phyloP scores from a whole-genome alignment of 2,113 vertebrate genomes.

The Poeciliopsis turrubarensis region DNA sequence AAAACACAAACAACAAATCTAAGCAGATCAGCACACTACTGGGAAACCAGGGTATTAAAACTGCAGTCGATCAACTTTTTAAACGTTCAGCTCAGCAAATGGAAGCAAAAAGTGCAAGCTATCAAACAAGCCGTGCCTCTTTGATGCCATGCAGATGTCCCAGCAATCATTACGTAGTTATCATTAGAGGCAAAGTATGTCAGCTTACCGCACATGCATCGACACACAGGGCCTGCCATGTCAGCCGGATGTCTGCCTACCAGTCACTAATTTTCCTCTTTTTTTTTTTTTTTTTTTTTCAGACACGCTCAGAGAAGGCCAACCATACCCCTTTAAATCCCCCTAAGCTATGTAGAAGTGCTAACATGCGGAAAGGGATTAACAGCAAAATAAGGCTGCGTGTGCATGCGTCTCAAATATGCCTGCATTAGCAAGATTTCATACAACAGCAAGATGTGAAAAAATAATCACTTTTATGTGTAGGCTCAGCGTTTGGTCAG shows the following conservation, averaged over 20 bases:
- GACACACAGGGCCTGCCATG: conserved; percentile 37
- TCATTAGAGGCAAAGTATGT: conserved; percentile 31
- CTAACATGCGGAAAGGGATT: conserved; percentile 68
- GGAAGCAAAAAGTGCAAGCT: conserved; percentile 49
- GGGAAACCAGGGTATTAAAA: conserved; percentile 42
- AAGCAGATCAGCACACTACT: conserved; percentile 23
- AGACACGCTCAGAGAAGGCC: conserved; percentile 28
- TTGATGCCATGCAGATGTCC: conserved; percentile 49
- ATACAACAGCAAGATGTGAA: conserved; percentile 34
- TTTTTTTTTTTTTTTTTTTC: background rate
- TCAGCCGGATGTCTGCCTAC: conserved; percentile 51
- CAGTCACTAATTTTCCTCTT: conserved; percentile 47
- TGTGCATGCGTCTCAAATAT: conserved; percentile 66
- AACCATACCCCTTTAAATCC: conserved; percentile 60
- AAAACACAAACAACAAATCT: background rate
- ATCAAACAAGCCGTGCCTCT: conserved; percentile 34
- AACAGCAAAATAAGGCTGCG: conserved; percentile 58
- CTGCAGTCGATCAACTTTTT: conserved; percentile 46
- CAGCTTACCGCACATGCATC: conserved; percentile 21
- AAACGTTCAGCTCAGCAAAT: conserved; percentile 55
- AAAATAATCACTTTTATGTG: conserved; percentile 22
- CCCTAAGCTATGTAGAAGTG: conserved; percentile 65
- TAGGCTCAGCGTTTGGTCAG: conserved; percentile 22
- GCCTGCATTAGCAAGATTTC: conserved; percentile 68
- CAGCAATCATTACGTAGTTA: conserved; percentile 19